A percentile compares a stretch with the other conserved stretches of the same genome.
Conservation (phyloP, 2,113 vertebrate genomes). For the Tretioscincus oriximinensis region DNA sequence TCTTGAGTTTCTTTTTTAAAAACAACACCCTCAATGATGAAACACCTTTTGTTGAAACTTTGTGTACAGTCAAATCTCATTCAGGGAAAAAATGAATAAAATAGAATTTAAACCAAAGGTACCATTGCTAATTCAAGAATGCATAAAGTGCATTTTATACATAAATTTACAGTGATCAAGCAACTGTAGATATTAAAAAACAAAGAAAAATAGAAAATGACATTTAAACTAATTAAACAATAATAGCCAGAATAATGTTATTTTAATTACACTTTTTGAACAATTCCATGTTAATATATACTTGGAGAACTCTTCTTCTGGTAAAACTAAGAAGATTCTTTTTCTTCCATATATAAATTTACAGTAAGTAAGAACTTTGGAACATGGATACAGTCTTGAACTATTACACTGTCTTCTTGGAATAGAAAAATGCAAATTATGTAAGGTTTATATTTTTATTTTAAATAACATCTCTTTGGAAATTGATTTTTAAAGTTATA, state of each 20-base stretch:
- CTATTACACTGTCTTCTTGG: not conserved
- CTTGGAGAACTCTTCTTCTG: not conserved
- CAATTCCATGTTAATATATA: constrained; percentile 5
- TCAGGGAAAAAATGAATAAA: not conserved
- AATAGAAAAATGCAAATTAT: constrained; percentile 20
- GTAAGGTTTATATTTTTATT: too few species aligned
- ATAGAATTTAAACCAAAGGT: not conserved
- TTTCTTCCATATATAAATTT: not conserved
- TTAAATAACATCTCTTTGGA: too few species aligned
- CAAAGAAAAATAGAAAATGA: constrained; percentile 4
- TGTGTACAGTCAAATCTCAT: constrained; percentile 3
- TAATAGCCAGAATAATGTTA: not conserved
- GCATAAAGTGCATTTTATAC: constrained; percentile 25
- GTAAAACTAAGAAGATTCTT: not conserved
- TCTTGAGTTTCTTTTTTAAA: constrained; percentile 51
- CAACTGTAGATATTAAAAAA: constrained; percentile 23
- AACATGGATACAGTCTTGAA: not conserved
- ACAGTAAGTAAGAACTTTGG: not conserved
- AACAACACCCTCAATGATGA: constrained; percentile 41
- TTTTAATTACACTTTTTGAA: not conserved
- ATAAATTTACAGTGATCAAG: not conserved
- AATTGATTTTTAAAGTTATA: not conserved
- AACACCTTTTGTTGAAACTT: constrained; percentile 11
- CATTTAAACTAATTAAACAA: not conserved
- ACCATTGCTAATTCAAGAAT: constrained; percentile 43